A percentile compares a stretch with the other conserved stretches of the same genome.
phyloP scores from a whole-genome alignment of 1,140 invertebrate genomes.

The Lucilia sericata region DNA sequence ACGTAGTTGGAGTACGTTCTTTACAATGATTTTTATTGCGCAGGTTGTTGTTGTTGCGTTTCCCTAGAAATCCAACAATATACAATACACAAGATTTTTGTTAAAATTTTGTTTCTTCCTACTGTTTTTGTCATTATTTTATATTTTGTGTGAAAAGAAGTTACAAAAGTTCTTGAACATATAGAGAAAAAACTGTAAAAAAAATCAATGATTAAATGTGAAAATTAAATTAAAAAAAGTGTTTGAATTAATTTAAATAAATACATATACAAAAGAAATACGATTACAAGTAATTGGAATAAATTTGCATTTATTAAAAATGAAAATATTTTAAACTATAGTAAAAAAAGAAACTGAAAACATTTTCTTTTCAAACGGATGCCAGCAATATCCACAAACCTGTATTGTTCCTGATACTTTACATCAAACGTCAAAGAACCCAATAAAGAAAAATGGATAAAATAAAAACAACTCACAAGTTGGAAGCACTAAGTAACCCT shows the following conservation, averaged over 20 bases:
- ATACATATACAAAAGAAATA: neutral
- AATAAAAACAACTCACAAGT: neutral
- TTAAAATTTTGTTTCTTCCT: neutral
- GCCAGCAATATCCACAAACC: neutral
- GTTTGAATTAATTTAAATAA: neutral
- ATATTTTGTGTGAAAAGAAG: slow-evolving; percentile 7
- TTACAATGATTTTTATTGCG: slow-evolving; percentile 39
- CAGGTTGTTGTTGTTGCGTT: slow-evolving; percentile 36
- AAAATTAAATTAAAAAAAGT: neutral
- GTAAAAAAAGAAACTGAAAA: neutral
- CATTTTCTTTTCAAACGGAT: neutral
- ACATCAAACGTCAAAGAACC: neutral
- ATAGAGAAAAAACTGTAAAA: neutral
- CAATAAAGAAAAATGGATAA: neutral
- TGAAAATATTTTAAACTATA: neutral
- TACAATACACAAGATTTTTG: slow-evolving; percentile 29
- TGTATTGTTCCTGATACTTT: neutral
- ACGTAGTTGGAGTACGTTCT: neutral
- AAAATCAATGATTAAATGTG: neutral
- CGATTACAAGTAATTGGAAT: neutral
- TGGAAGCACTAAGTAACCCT: neutral
- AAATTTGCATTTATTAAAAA: neutral
- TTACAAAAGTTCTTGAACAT: neutral
- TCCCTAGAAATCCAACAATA: slow-evolving; percentile 13
- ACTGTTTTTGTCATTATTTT: no score